Evolutionary conservation across 1,140 invertebrate genomes (phyloP).

Genomic region (Saxidomus purpurata): DNA sequence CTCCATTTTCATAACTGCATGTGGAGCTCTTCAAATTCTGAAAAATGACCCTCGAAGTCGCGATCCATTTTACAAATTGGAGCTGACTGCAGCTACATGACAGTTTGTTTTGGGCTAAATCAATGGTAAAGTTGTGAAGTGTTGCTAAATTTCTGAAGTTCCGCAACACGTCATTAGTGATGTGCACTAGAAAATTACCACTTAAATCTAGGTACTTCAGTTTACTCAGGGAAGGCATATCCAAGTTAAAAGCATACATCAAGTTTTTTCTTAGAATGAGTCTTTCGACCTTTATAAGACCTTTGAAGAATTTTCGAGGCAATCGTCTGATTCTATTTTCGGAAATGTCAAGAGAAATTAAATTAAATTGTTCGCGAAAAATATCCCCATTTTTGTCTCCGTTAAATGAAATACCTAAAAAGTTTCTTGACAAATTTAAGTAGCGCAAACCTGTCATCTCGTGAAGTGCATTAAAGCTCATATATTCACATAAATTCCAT

Average conservation of each 20-base stretch:
- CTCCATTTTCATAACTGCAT: not conserved
- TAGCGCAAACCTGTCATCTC: not conserved
- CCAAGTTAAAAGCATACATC: not conserved
- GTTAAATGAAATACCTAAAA: not conserved
- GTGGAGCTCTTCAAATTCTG: not conserved
- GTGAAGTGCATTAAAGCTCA: not conserved
- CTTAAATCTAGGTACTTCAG: not conserved
- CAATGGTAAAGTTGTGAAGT: not conserved
- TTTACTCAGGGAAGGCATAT: not conserved
- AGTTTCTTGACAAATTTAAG: not conserved
- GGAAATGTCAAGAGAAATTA: not conserved
- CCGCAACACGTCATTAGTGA: not conserved
- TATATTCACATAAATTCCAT: conserved; percentile 24
- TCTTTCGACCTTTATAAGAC: not conserved
- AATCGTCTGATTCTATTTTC: conserved; percentile 1
- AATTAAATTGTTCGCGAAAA: not conserved
- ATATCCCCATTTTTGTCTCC: not conserved
- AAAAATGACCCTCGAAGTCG: conserved; percentile 10
- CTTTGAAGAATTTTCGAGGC: not conserved
- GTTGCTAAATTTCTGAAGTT: not conserved
- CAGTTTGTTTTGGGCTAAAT: not conserved
- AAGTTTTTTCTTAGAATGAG: conserved; percentile 11
- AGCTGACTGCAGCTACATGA: conserved; percentile 14
- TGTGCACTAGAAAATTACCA: not conserved
- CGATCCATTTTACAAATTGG: conserved; percentile 4